phyloP scores from a whole-genome alignment of 2,888 invertebrate genomes.

The Lithosia quadra region DNA sequence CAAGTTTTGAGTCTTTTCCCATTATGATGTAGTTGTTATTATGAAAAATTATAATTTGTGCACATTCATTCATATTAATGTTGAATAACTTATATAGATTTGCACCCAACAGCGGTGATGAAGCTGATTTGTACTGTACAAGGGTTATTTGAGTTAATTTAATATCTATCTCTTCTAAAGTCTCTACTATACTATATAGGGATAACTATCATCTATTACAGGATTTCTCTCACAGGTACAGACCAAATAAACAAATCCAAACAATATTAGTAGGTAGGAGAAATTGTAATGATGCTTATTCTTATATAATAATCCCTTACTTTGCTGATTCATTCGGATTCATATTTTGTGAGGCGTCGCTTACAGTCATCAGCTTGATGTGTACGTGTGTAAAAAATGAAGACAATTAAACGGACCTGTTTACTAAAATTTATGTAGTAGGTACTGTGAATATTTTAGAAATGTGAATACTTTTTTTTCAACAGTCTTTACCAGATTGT shows the following conservation, averaged over 20 bases:
- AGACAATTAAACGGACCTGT: neutral
- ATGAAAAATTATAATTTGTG: constrained; percentile 3
- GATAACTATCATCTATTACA: neutral
- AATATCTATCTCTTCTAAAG: neutral
- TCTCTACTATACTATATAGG: too few relatives aligned
- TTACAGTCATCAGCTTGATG: neutral
- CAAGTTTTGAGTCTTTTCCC: constrained; percentile 10
- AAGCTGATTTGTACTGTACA: neutral
- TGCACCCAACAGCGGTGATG: neutral
- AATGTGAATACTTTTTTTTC: too few relatives aligned
- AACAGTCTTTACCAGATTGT: neutral
- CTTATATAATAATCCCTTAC: neutral
- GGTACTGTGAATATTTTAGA: too few relatives aligned
- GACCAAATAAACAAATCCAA: neutral
- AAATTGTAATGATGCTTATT: too few relatives aligned
- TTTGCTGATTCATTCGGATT: neutral
- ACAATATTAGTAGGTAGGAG: too few relatives aligned
- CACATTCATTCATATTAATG: constrained; percentile 5
- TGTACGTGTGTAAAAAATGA: neutral
- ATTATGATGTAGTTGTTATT: constrained; percentile 3
- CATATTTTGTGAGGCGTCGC: neutral
- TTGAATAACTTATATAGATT: neutral
- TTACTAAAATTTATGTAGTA: too few relatives aligned
- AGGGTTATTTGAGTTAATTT: neutral
- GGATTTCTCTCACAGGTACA: neutral